These are phyloP conservation scores for Quadroppia sp. DNA, from an alignment of 2,888 invertebrate genomes.

Conservation along the genomic window DNA sequence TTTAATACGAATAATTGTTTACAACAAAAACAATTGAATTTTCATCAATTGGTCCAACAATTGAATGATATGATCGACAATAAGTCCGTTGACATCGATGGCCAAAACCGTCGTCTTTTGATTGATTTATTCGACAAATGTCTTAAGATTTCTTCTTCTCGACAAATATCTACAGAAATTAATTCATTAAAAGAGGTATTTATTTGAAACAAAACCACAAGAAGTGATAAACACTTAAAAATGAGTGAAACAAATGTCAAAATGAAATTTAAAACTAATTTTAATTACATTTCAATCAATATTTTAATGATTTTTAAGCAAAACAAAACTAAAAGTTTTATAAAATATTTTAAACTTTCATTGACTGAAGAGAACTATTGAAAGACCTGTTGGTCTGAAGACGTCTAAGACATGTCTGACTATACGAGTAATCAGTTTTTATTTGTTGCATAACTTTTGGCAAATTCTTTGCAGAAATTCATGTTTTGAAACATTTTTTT, in stretches of 20 bases:
- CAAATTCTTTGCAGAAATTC: slow-evolving; percentile 1
- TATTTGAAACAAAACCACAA: not conserved
- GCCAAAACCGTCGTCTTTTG: slow-evolving; percentile 4
- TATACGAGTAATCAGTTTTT: not conserved
- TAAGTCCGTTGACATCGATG: not conserved
- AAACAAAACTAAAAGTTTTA: slow-evolving; percentile 5
- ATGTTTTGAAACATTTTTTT: not conserved
- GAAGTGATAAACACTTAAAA: too few species aligned
- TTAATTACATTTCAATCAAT: too few species aligned
- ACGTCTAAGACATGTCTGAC: not conserved
- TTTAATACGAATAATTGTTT: not conserved
- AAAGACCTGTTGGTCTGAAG: not conserved
- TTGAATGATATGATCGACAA: slow-evolving; percentile 25
- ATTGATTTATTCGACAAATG: not conserved
- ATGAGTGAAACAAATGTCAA: too few species aligned
- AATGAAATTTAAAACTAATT: too few species aligned
- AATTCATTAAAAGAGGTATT: slow-evolving; percentile 14
- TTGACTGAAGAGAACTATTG: not conserved
- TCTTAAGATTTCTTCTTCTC: not conserved
- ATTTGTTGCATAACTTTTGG: slow-evolving; percentile 23
- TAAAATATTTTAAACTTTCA: not conserved
- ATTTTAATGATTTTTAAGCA: too few species aligned
- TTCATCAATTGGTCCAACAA: not conserved
- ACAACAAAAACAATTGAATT: not conserved
- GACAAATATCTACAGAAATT: not conserved